Evolutionary conservation across 2,797 vertebrate species (phyloP).

Genomic region (Phylloscopus collybita): DNA sequence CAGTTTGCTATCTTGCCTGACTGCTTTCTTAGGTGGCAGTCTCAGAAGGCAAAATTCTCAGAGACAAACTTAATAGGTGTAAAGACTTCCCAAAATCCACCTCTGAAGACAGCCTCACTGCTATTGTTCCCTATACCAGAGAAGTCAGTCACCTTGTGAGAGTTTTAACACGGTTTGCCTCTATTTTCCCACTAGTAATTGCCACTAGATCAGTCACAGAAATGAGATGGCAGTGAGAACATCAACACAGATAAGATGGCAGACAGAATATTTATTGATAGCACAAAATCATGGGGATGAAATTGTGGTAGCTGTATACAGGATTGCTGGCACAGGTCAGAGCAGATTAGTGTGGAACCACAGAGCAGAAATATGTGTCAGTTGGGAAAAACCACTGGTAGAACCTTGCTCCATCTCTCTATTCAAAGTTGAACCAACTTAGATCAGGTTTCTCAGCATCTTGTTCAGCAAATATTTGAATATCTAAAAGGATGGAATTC

Average conservation of each 20-base stretch:
- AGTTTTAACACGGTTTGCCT: not conserved
- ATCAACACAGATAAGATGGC: not conserved
- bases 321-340: accelerated
- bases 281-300: not conserved
- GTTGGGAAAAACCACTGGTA: accelerated
- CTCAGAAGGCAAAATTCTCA: not conserved
- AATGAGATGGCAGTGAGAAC: not conserved
- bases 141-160: not conserved
- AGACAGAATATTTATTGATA: not conserved
- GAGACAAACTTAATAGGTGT: not conserved
- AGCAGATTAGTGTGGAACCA: not conserved
- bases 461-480: not conserved
- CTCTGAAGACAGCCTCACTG: not conserved
- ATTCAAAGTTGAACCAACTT: not conserved
- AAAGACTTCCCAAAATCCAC: not conserved
- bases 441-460: not conserved
- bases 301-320: not conserved
- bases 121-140: not conserved
- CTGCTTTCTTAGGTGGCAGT: not conserved
- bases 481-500: not conserved
- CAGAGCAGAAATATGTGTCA: not conserved
- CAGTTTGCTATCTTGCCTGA: not conserved
- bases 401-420: accelerated
- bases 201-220: not conserved
- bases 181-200: not conserved